phyloP scores from a whole-genome alignment of 2,113 vertebrate genomes.

The Melanostigma gelatinosum region DNA sequence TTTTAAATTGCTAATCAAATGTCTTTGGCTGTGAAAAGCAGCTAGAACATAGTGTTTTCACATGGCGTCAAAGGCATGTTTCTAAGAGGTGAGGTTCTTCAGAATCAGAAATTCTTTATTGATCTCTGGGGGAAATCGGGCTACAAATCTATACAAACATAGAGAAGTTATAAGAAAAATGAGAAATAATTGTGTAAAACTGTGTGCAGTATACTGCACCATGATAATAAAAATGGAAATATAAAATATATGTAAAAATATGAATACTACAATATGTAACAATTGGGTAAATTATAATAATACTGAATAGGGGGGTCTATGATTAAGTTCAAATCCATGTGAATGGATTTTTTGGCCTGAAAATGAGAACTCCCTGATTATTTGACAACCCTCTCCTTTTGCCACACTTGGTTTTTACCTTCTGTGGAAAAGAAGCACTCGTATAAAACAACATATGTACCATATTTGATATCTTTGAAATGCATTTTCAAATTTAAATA shows the following conservation, averaged over 20 bases:
- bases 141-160: neutral
- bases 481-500: neutral
- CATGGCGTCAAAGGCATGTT: neutral
- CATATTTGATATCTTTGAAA: neutral
- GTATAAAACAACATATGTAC: neutral
- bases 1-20: constrained; percentile 31
- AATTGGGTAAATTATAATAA: neutral
- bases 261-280: no score
- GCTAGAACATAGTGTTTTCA: neutral
- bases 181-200: neutral
- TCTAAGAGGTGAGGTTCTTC: neutral
- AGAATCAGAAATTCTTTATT: neutral
- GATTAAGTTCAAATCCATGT: neutral
- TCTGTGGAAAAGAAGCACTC: neutral
- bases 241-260: neutral
- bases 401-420: neutral
- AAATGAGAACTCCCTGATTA: neutral
- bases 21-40: neutral
- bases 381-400: neutral
- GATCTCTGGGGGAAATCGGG: neutral
- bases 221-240: neutral
- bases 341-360: neutral
- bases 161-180: neutral
- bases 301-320: neutral
- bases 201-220: neutral